Conservation (phyloP, 2,113 vertebrate species). For the Pelvicachromis taeniatus region DNA sequence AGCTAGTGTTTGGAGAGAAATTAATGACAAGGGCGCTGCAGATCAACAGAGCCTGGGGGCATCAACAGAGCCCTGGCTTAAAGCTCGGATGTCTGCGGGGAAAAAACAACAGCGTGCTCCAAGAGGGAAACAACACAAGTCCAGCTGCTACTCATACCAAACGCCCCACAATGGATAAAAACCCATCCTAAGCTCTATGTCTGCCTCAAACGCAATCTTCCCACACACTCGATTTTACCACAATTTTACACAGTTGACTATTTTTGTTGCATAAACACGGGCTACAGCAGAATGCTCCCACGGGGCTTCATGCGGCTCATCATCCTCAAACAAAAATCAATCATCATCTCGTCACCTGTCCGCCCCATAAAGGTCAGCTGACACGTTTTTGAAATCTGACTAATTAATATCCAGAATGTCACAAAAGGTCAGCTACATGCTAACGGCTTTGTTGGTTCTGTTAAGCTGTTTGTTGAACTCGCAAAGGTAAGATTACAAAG, state of each 20-base stretch:
- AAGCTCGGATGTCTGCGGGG: background rate
- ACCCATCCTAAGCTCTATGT: background rate
- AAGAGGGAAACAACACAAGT: constrained; percentile 6
- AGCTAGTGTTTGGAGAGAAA: constrained; percentile 48
- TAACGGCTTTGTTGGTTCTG: background rate
- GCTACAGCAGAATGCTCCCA: background rate
- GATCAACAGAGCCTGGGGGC: constrained; percentile 17
- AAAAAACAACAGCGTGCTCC: background rate
- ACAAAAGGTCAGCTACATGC: background rate
- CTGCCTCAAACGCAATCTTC: background rate
- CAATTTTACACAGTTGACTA: background rate
- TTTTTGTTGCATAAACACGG: background rate
- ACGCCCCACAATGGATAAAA: background rate
- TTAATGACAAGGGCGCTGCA: constrained; percentile 45
- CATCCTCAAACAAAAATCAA: background rate
- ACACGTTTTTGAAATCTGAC: background rate
- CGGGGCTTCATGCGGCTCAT: background rate
- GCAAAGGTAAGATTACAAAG: background rate
- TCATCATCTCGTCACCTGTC: background rate
- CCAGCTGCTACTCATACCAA: constrained; percentile 15
- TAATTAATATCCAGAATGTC: background rate
- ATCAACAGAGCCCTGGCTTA: constrained; percentile 9
- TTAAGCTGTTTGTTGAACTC: background rate
- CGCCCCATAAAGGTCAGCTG: background rate
- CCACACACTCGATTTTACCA: background rate